Evolutionary conservation across 2,113 vertebrate species (phyloP), one percentile per base, ranked within the genome.

Genomic region (Carassius gibelio): DNA sequence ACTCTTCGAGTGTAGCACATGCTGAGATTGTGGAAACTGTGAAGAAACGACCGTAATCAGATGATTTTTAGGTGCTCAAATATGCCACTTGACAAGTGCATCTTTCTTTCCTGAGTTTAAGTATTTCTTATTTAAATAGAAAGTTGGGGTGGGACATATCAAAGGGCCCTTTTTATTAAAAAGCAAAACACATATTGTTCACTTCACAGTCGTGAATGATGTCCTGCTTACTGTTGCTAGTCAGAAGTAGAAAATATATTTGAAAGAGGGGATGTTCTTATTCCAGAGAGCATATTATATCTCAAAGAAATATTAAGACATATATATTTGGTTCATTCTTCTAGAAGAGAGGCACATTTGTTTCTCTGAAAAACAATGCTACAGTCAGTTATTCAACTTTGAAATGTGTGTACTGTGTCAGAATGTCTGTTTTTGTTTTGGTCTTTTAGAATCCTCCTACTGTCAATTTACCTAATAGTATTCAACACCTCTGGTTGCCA

Each of bases 1-100:
- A 66, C 45, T 75, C 83, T 88, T 85, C 42, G 23, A 30, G 17
- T 59, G 57, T 74, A 77, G 13, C 75, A 30, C 50, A 77, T 21
- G 34, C 15, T 72, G 2, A 72, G 13, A 11, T 71, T 19, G 3
- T 69, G 34, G 8, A 69, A 38, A 69, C 6, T 8, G 55, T 57
- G 1, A 38, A 8, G 17, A 38, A 38, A 69, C 9, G 17, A 38
- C 34, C 19, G 1, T 36, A 15, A 69, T 69, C 11, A 14, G 34
- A 68, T 7, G 7, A 11, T n/a, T n/a, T n/a, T 38, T 71, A 21
- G 6, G 3, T 69, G 8, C 64, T 68, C 1, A 68, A 17, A 68
- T 68, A 17, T 17, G 17, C 30, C 6, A 68, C 30, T 68, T 68
- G 30, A 17, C 8, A 36, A 36, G 30, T 68, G 30, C 30, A 68